Percentiles rank a stretch among this genome's conserved stretches.
phyloP scores from a whole-genome alignment of 2,113 vertebrate genomes.

The Gambusia holbrooki region DNA sequence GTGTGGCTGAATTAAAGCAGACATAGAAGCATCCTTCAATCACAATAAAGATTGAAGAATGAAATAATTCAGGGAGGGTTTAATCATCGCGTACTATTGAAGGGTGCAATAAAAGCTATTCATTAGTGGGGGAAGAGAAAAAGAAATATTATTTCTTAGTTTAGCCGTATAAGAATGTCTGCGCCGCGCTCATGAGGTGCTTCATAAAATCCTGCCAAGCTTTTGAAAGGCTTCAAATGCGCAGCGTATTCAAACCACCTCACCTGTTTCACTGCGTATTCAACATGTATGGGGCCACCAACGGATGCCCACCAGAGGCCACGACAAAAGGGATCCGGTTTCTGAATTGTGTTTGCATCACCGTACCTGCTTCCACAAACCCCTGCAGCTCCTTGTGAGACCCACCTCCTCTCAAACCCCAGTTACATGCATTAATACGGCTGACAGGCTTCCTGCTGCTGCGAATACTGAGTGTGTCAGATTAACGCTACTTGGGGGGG shows the following conservation, averaged over 20 bases:
- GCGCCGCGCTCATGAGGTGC: background rate
- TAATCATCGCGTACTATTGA: conserved; percentile 11
- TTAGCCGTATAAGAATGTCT: background rate
- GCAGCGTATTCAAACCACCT: conserved; percentile 22
- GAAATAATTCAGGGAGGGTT: conserved; percentile 25
- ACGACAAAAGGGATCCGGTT: conserved; percentile 33
- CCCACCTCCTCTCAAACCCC: conserved; percentile 62
- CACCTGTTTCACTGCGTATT: conserved; percentile 21
- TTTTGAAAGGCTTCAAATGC: conserved; percentile 23
- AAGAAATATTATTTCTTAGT: background rate
- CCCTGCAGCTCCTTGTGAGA: conserved; percentile 60
- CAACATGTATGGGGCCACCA: conserved; percentile 18
- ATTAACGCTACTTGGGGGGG: conserved; percentile 43
- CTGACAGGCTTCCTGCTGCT: conserved; percentile 52
- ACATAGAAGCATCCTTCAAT: conserved; percentile 44
- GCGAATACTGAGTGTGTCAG: conserved; percentile 66
- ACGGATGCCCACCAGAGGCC: conserved; percentile 38
- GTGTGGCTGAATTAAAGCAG: conserved; percentile 39
- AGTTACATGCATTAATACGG: conserved; percentile 69
- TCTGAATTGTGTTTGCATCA: conserved; percentile 51
- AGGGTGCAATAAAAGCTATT: background rate
- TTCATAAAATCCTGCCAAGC: background rate
- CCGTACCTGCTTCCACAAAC: conserved; percentile 50
- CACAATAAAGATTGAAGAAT: conserved; percentile 28
- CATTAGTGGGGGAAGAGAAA: background rate